phyloP scores from a whole-genome alignment of 2,797 vertebrate genomes.

The Mormyrus proboscirostris region DNA sequence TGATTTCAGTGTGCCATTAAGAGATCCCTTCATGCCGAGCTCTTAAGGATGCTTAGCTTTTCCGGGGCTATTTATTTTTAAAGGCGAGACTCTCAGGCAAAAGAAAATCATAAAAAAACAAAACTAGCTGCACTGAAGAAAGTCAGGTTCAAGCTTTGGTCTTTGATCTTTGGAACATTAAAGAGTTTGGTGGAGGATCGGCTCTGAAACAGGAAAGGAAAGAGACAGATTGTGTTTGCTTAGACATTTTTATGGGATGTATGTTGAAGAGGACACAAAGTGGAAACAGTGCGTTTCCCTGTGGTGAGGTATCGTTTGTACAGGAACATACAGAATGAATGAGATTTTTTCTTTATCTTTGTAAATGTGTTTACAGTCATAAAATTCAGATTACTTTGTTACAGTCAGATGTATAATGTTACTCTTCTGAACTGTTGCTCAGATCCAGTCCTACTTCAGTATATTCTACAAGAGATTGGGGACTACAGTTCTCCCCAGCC shows the following conservation, averaged over 20 bases:
- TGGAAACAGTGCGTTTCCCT: not conserved
- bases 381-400: not conserved
- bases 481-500: not conserved
- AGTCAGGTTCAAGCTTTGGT: not conserved
- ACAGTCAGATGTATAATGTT: not conserved
- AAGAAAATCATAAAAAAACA: not conserved
- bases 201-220: not conserved
- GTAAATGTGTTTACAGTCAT: not conserved
- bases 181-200: not conserved
- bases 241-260: not conserved
- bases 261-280: not conserved
- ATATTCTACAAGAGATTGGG: not conserved
- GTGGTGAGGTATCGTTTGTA: not conserved
- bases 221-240: not conserved
- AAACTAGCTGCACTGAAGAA: not conserved
- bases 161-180: slow-evolving; percentile 9
- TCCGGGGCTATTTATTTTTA: not conserved
- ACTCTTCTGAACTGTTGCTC: not conserved
- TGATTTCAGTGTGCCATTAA: not conserved
- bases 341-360: not conserved
- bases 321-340: not conserved
- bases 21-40: not conserved
- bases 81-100: not conserved
- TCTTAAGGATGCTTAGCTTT: not conserved
- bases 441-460: not conserved